Base-by-base conservation (phyloP, 2,888 invertebrate species). In the Camponotus fellah region DNA sequence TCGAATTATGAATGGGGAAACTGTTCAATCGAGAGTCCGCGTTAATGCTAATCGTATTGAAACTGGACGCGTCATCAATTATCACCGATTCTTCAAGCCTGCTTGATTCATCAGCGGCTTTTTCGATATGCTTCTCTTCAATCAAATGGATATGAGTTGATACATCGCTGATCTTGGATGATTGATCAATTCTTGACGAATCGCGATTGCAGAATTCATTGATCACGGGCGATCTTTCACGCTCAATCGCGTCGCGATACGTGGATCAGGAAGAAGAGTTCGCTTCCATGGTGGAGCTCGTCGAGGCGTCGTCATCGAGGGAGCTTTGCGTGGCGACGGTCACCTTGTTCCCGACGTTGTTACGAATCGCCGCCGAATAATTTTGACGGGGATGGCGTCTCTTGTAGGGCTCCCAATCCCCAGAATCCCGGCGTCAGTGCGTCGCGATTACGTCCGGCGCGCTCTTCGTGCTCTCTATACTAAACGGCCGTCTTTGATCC, bases 391-490 rank as follows among this genome's bases (percentile, higher is more conserved):
- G 96, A 94, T 95, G 95, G 90, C 96, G 95, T 91, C 96, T 94
- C 91, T 95, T 95, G 94, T 96, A 96, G 84, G 96, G 96, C 93
- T 96, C 96, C 96, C 96, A 96, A 94, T 96, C 96, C 92, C 94
- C 94, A 90, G 84, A 86, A 84, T 92, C 92, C 95, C 95, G 95
- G 92, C 96, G 97, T 97, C 97, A 97, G 96, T 97, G 97, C 86
- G 97, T 97, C 92, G 98, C 98, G 93, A 98, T 98, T 92, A 98
- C 98, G 95, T 98, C 98, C 71, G 98, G 98, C 1, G 98, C 98
- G 82, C 98, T 98, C 92, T 98, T 97, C 83, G 98, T 98, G 82
- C 98, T 98, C 94, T 98, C 97, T 83, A 97, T 97, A 95, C 98
- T 97, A 95, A 97, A 97, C 66, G 97, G 97, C 62, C 96, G 95